phyloP scores from a whole-genome alignment of 2,888 invertebrate genomes.

The Callosobruchus maculatus region DNA sequence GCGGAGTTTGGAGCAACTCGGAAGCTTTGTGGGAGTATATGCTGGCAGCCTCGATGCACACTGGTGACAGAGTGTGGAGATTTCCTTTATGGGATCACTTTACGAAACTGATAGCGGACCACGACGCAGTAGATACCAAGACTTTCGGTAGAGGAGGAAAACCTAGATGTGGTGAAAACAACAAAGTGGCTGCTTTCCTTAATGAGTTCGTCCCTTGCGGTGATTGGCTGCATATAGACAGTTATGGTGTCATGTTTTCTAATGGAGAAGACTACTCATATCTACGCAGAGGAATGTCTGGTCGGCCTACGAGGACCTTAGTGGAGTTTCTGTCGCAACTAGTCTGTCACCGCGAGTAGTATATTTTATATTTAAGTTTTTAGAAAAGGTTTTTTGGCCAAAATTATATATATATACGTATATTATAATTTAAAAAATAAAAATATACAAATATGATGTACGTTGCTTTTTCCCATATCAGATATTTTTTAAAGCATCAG shows the following conservation, averaged over 20 bases:
- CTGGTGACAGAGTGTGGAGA: slow-evolving; percentile 80
- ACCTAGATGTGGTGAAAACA: slow-evolving; percentile 60
- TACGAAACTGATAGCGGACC: slow-evolving; percentile 55
- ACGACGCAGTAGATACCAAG: slow-evolving; percentile 35
- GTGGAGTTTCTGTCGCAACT: slow-evolving; percentile 65
- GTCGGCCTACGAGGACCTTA: slow-evolving; percentile 71
- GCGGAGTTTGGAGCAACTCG: slow-evolving; percentile 71
- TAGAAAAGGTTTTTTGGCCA: neutral
- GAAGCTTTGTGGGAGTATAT: slow-evolving; percentile 66
- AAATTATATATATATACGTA: neutral
- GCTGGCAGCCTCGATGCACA: slow-evolving; percentile 64
- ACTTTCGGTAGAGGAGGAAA: slow-evolving; percentile 52
- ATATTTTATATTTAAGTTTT: neutral
- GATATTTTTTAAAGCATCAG: too few relatives aligned
- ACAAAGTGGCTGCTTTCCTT: slow-evolving; percentile 76
- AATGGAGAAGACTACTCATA: slow-evolving; percentile 54
- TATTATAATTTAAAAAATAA: neutral
- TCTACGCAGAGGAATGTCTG: slow-evolving; percentile 65
- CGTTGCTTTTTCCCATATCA: too few relatives aligned
- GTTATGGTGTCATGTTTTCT: slow-evolving; percentile 70
- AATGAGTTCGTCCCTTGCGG: slow-evolving; percentile 67
- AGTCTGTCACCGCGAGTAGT: slow-evolving; percentile 46
- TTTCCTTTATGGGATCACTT: slow-evolving; percentile 77
- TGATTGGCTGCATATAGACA: slow-evolving; percentile 79
- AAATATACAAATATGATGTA: too few relatives aligned